Conservation (phyloP, 2,113 vertebrate species). For the Cichladusa arquata region DNA sequence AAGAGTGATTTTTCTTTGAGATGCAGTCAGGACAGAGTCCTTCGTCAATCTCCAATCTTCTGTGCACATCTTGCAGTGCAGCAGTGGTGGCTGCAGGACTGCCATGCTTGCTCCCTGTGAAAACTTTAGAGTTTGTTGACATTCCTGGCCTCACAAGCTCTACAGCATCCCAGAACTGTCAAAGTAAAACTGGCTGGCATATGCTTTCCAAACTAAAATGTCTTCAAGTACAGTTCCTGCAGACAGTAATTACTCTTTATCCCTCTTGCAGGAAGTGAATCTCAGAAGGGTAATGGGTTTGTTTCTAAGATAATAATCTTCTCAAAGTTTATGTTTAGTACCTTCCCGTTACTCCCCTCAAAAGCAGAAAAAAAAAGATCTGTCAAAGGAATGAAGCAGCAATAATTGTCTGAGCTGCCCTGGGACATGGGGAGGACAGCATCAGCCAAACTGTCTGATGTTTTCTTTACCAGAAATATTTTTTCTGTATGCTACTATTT, state of each 20-base stretch:
- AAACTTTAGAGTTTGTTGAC: background rate
- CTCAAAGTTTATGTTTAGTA: background rate
- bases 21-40: background rate
- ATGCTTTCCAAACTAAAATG: background rate
- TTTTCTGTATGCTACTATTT: background rate
- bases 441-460: background rate
- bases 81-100: background rate
- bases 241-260: background rate
- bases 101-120: rapidly evolving
- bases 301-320: background rate
- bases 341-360: background rate
- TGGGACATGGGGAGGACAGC: background rate
- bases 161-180: background rate
- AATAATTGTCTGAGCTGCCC: background rate
- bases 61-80: background rate
- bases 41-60: rapidly evolving
- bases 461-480: background rate
- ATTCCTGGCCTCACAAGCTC: background rate
- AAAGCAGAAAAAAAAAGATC: background rate
- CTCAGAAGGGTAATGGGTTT: background rate
- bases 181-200: background rate
- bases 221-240: background rate
- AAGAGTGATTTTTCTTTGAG: background rate
- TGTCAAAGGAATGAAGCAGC: background rate
- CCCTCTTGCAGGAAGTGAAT: background rate